Evolutionary conservation across 1,140 invertebrate species (phyloP).

Genomic region (Theocolax elegans): DNA sequence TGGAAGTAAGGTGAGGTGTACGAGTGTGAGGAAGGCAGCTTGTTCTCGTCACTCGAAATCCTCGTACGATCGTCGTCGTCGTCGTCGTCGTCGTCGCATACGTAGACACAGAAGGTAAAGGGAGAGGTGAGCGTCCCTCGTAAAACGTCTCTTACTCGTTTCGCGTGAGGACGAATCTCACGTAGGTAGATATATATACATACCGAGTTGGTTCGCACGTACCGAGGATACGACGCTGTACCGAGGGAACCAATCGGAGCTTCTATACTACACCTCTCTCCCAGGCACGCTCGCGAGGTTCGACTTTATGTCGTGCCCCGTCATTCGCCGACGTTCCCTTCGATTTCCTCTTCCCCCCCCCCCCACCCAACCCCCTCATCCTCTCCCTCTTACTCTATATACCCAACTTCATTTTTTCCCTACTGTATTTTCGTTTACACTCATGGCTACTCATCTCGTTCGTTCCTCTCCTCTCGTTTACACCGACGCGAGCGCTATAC

Average conservation of each 20-base stretch:
- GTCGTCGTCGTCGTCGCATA: not conserved
- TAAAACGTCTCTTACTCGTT: slow-evolving; percentile 32
- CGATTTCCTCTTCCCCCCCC: not conserved
- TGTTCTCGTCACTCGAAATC: not conserved
- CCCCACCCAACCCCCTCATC: not conserved
- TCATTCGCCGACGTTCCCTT: slow-evolving; percentile 21
- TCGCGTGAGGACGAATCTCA: slow-evolving; percentile 6
- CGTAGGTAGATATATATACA: too few species aligned
- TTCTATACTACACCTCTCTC: slow-evolving; percentile 2
- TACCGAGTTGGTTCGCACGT: slow-evolving; percentile 28
- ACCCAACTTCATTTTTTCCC: too few species aligned
- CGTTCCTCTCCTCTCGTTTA: too few species aligned
- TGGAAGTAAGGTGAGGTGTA: too few species aligned
- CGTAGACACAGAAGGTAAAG: not conserved
- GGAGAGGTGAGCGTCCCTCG: slow-evolving; percentile 15
- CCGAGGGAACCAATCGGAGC: slow-evolving; percentile 23
- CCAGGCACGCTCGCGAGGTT: slow-evolving; percentile 2
- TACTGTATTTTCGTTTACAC: too few species aligned
- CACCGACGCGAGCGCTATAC: too few species aligned
- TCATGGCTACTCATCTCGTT: too few species aligned
- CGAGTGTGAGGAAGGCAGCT: too few species aligned
- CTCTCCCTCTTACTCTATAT: too few species aligned
- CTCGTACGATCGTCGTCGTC: not conserved
- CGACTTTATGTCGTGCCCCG: slow-evolving; percentile 27
- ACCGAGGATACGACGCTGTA: slow-evolving; percentile 12